Evolutionary conservation across 2,888 invertebrate genomes (phyloP).

Genomic region (Ophion ventricosus): DNA sequence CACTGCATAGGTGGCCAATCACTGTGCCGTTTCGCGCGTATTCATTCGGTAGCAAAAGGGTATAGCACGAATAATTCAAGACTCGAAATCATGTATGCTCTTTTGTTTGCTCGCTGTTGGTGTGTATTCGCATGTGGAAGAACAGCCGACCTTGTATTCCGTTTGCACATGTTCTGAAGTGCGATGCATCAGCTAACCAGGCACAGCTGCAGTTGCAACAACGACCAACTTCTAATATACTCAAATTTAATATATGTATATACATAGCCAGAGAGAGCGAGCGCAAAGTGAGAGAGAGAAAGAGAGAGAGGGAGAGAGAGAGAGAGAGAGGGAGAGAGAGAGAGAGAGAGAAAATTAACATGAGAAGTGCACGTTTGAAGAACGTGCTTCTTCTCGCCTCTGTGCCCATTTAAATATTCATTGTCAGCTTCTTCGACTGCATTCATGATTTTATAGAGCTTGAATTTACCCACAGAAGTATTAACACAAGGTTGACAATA

Average conservation of each 20-base stretch:
- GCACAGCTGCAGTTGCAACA: conserved; percentile 18
- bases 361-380: conserved; percentile 52
- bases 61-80: background rate
- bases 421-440: background rate
- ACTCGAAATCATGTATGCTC: background rate
- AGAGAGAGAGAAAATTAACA: conserved; percentile 35
- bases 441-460: conserved; percentile 14
- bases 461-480: background rate
- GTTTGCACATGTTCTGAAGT: conserved; percentile 12
- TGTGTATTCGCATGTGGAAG: background rate
- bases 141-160: conserved; percentile 12
- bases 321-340: background rate
- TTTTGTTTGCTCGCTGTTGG: conserved; percentile 16
- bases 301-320: conserved; percentile 4
- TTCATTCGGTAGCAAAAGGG: background rate
- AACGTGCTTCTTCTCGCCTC: conserved; percentile 49
- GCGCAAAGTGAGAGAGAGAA: background rate
- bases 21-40: background rate
- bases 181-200: conserved; percentile 12
- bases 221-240: conserved; percentile 25
- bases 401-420: conserved; percentile 29
- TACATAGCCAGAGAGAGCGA: background rate
- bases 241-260: background rate
- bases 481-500: background rate
- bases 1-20: background rate